These are phyloP conservation scores for Ceratotherium simum DNA, from an alignment of 2,113 vertebrate species.

Conservation along the genomic window DNA sequence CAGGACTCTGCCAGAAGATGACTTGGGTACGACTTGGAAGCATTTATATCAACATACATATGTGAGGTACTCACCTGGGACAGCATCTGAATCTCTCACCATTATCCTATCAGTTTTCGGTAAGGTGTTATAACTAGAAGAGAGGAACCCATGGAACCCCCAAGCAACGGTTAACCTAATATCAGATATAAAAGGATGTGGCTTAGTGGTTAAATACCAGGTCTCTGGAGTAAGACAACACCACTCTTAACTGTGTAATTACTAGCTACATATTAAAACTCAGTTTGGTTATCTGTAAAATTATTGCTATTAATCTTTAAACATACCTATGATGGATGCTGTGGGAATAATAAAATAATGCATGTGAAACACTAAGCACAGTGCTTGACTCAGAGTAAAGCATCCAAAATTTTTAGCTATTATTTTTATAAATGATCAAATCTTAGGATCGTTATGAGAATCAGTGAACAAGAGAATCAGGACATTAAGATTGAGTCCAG, in stretches of 20 bases:
- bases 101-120: neutral
- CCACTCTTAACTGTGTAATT: neutral
- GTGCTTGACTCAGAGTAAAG: neutral
- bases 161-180: neutral
- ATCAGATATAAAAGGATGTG: neutral
- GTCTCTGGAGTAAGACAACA: neutral
- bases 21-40: neutral
- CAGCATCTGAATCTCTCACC: neutral
- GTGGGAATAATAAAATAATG: neutral
- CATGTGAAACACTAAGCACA: neutral
- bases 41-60: neutral
- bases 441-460: neutral
- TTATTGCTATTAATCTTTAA: neutral
- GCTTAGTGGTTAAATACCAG: neutral
- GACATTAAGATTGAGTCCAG: neutral
- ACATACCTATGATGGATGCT: neutral
- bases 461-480: neutral
- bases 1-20: neutral
- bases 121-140: neutral
- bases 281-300: neutral
- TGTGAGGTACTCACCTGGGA: neutral
- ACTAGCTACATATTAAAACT: neutral
- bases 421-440: neutral
- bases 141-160: rapidly evolving
- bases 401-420: neutral